Evolutionary conservation across 1,140 invertebrate genomes (phyloP), one percentile per base, ranked within the genome.

Genomic region (Cotesia vestalis): DNA sequence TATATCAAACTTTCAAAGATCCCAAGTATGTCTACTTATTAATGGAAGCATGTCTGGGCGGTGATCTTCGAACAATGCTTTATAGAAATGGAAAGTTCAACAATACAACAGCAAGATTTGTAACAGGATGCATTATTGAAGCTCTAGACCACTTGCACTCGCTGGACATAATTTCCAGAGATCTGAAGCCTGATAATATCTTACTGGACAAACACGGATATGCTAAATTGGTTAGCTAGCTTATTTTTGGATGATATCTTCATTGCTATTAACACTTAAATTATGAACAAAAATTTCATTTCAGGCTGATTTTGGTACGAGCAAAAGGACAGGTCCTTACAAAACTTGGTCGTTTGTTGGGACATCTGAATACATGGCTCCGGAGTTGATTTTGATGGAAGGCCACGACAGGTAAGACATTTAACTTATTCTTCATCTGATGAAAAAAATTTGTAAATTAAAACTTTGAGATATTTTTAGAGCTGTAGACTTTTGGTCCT

Each of bases 311-410:
- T 96, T 97, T 86, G 95, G 95, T 2, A 95, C 95, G 79, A 94
- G 94, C 6, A 97, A 97, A 85, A 88, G 91, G 70, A 88, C 96
- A 35, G 91, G 91, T 0, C 27, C 71, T 4, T 89, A 89, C 38
- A 95, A 95, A 82, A 96, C 95, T 0, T 95, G 93, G 92, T 96
- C 94, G 0, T 96, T 96, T 79, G 94, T 94, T 85, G 95, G 95
- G n/a, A 96, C 92, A 4, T 91, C 91, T 6, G 89, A 90, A 76
- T 89, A 89, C 52, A 74, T 83, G 74, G 78, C 80, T 17, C 80
- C 79, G 3, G 80, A 83, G 67, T 78, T 84, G 3, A 78, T 82
- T 61, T 72, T 80, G 8, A 73, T 77, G 64, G 78, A 90, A 76
- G 89, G 88, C 17, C 90, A 91, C 76, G 89, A 91, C 76, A 87